A percentile compares a stretch with the other conserved stretches of the same genome.
phyloP scores from a whole-genome alignment of 2,888 invertebrate genomes.

The Rotaria socialis region DNA sequence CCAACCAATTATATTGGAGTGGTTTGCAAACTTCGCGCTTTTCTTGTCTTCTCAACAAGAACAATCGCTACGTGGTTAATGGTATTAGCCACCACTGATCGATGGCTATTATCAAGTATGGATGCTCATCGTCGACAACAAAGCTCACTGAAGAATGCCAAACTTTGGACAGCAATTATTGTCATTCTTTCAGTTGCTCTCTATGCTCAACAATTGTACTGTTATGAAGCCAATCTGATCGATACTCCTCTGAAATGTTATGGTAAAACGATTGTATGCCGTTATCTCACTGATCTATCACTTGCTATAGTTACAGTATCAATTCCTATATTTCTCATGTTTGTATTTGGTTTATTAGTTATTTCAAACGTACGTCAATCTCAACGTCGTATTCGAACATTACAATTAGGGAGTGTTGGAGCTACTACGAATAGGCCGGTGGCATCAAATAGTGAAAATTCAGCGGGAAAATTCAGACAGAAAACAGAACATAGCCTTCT shows the following conservation, averaged over 20 bases:
- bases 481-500: no score
- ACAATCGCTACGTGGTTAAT: background rate
- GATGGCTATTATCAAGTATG: background rate
- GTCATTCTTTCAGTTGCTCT: background rate
- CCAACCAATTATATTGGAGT: no score
- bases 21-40: background rate
- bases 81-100: background rate
- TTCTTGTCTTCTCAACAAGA: background rate
- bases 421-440: no score
- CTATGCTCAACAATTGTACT: background rate
- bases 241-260: background rate
- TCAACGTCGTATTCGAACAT: background rate
- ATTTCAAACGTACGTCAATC: constrained; percentile 22
- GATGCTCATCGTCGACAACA: background rate
- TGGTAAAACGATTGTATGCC: no score
- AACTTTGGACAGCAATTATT: background rate
- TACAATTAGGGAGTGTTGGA: no score
- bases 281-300: no score
- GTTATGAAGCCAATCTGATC: background rate
- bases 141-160: background rate
- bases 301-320: no score
- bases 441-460: no score
- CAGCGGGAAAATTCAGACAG: no score
- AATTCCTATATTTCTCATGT: background rate
- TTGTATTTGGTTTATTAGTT: background rate